phyloP scores from a whole-genome alignment of 2,797 vertebrate genomes.

The Natrix natrix region DNA sequence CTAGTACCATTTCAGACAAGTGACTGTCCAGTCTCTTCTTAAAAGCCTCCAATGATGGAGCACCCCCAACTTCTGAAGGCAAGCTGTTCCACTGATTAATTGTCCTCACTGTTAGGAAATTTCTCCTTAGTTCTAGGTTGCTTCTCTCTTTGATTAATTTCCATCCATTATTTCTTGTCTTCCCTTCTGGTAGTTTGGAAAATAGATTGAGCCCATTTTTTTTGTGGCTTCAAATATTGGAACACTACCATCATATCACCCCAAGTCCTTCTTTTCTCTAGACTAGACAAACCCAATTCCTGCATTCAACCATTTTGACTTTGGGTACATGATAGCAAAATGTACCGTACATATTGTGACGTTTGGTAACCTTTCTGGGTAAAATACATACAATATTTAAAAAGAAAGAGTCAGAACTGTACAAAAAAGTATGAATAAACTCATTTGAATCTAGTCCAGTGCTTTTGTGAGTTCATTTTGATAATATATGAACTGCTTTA shows the following conservation, averaged over 20 bases:
- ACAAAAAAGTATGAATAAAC: background rate
- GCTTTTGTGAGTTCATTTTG: background rate
- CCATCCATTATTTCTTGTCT: too few species aligned
- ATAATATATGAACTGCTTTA: background rate
- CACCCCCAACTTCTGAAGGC: background rate
- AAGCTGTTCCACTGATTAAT: too few species aligned
- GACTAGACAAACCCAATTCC: background rate
- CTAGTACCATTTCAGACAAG: background rate
- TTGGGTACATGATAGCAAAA: background rate
- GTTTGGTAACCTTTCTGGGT: too few species aligned
- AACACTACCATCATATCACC: background rate
- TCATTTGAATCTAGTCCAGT: background rate
- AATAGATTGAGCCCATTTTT: background rate
- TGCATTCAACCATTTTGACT: background rate
- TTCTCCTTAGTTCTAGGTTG: too few species aligned
- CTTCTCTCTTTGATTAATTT: too few species aligned
- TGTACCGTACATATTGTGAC: background rate
- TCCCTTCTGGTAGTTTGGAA: background rate
- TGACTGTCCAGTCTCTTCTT: background rate
- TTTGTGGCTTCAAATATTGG: background rate
- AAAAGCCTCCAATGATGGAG: background rate
- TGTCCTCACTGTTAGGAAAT: too few species aligned
- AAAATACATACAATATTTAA: background rate
- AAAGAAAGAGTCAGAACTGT: conserved; percentile 6
- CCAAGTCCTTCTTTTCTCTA: too few species aligned